Conservation (phyloP, 2,888 invertebrate species). For the Mimas tiliae region DNA sequence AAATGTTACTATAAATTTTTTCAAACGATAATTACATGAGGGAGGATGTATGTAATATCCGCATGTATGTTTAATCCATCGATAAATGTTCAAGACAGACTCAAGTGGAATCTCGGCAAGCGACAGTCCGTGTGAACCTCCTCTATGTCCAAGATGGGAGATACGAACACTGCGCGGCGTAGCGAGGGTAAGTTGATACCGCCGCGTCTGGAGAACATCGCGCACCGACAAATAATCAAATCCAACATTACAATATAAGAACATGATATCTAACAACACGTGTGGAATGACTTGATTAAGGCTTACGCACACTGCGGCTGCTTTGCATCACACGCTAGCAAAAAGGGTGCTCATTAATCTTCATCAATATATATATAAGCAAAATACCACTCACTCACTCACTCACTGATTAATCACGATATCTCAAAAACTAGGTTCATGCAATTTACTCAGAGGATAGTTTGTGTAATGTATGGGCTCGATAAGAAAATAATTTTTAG, state of each 20-base stretch:
- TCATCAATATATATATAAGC: too few species aligned
- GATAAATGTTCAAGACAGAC: slow-evolving; percentile 34
- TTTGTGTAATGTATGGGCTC: too few species aligned
- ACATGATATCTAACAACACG: slow-evolving; percentile 62
- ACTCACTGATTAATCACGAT: too few species aligned
- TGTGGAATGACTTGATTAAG: slow-evolving; percentile 60
- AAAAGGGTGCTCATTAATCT: background rate
- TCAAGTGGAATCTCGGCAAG: slow-evolving; percentile 51
- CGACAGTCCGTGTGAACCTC: slow-evolving; percentile 73
- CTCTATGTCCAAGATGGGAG: slow-evolving; percentile 49
- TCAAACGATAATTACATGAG: background rate
- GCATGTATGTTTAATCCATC: slow-evolving; percentile 10
- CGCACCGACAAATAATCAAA: slow-evolving; percentile 61
- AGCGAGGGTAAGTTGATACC: slow-evolving; percentile 72
- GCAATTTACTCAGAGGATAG: too few species aligned
- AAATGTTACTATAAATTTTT: too few species aligned
- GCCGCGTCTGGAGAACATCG: slow-evolving; percentile 76
- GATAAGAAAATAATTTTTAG: too few species aligned
- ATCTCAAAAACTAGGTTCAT: too few species aligned
- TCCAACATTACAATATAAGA: slow-evolving; percentile 54
- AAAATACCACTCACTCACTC: too few species aligned
- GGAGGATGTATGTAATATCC: background rate
- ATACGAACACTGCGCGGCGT: slow-evolving; percentile 36
- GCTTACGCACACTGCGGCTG: slow-evolving; percentile 12
- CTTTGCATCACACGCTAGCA: slow-evolving; percentile 10